A percentile compares a stretch with the other conserved stretches of the same genome.
phyloP scores from a whole-genome alignment of 1,140 invertebrate genomes.

The Aphis craccivora region DNA sequence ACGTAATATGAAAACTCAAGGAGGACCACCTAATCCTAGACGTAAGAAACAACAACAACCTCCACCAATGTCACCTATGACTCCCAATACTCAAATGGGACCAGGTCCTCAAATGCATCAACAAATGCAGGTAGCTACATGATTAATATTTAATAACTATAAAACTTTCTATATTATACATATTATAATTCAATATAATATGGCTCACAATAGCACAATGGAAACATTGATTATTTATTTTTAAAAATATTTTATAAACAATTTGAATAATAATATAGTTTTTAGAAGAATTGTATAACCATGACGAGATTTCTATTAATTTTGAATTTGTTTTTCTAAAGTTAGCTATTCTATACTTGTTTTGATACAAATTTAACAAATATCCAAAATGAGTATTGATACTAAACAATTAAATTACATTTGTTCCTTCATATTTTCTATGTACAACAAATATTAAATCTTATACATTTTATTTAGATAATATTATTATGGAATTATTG shows the following conservation, averaged over 20 bases:
- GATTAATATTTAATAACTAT: not conserved
- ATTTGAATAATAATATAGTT: not conserved
- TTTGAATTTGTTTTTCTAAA: no score
- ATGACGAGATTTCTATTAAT: no score
- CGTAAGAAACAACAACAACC: conserved; percentile 62
- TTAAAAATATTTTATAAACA: not conserved
- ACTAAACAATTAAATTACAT: no score
- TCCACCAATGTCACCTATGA: conserved; percentile 60
- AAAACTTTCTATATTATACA: not conserved
- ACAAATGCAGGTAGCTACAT: conserved; percentile 59
- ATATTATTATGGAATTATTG: no score
- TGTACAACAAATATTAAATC: no score
- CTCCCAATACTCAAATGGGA: conserved; percentile 53
- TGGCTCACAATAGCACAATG: not conserved
- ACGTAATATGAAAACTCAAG: conserved; percentile 59
- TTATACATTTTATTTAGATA: no score
- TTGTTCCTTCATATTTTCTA: no score
- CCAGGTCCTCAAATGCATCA: conserved; percentile 59
- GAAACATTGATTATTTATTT: not conserved
- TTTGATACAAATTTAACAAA: no score
- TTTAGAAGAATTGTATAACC: not conserved
- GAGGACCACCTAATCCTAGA: conserved; percentile 60
- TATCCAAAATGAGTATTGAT: no score
- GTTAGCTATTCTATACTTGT: no score
- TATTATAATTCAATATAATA: not conserved